phyloP scores from a whole-genome alignment of 2,888 invertebrate genomes.

The Meiosimyza platycephala region DNA sequence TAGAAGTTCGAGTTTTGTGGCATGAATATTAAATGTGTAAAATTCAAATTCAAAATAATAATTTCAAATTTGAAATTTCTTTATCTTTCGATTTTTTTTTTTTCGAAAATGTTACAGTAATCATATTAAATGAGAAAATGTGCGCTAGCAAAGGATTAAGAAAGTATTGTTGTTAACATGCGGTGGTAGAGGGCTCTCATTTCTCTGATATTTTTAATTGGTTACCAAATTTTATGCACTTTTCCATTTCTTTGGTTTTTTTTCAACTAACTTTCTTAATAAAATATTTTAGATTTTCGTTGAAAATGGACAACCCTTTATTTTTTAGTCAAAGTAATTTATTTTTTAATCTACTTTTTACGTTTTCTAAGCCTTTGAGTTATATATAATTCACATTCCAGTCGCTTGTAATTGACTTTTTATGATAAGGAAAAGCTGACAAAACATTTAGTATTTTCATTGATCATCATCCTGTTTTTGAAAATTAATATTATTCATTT shows the following conservation, averaged over 20 bases:
- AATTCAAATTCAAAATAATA: constrained; percentile 45
- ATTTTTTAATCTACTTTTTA: too few species aligned
- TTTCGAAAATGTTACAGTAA: constrained; percentile 36
- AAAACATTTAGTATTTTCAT: too few species aligned
- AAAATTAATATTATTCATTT: too few species aligned
- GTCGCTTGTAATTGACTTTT: too few species aligned
- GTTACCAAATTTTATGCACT: background rate
- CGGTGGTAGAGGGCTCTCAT: too few species aligned
- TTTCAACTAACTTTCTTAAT: background rate
- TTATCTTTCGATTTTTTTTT: constrained; percentile 29
- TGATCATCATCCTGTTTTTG: too few species aligned
- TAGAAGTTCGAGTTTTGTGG: constrained; percentile 10
- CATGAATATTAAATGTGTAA: constrained; percentile 32
- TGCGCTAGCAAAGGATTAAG: constrained; percentile 11
- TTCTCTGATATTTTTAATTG: background rate
- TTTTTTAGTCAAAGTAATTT: too few species aligned
- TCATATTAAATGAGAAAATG: constrained; percentile 44
- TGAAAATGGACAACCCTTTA: too few species aligned
- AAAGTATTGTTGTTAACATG: background rate
- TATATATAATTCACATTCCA: too few species aligned
- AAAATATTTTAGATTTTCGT: too few species aligned
- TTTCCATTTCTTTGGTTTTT: background rate
- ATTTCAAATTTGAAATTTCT: constrained; percentile 19
- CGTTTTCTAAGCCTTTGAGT: too few species aligned
- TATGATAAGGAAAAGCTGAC: too few species aligned